Percentiles rank a stretch among this genome's conserved stretches.
Conservation (phyloP, 2,797 vertebrate species). For the Okamejei kenojei region DNA sequence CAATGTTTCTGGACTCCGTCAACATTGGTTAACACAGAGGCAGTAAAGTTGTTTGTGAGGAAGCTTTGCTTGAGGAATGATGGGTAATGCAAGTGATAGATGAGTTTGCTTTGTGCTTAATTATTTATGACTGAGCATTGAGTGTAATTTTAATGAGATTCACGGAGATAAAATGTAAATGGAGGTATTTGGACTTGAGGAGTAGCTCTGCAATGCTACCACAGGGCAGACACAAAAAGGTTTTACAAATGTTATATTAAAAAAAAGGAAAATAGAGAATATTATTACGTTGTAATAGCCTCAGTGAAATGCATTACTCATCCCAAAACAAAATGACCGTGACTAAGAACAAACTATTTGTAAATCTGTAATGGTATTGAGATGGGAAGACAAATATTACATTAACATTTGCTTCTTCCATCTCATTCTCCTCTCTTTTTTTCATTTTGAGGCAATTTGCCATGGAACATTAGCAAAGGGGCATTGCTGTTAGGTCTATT, state of each 20-base stretch:
- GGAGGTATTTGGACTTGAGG: slow-evolving; percentile 18
- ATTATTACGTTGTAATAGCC: slow-evolving; percentile 25
- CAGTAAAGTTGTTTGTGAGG: slow-evolving; percentile 25
- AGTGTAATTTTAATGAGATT: slow-evolving; percentile 38
- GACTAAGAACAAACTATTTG: neutral
- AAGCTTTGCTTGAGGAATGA: slow-evolving; percentile 26
- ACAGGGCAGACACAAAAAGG: slow-evolving; percentile 19
- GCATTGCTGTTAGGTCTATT: neutral
- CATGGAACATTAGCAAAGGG: neutral
- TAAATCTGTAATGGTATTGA: neutral
- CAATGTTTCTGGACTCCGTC: too few relatives aligned
- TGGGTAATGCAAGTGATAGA: slow-evolving; percentile 33
- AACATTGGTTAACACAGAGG: neutral
- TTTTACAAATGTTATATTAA: slow-evolving; percentile 25
- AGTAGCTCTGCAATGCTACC: neutral
- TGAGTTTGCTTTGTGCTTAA: slow-evolving; percentile 38
- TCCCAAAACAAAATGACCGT: slow-evolving; percentile 6
- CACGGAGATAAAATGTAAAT: slow-evolving; percentile 34
- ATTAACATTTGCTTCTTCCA: neutral
- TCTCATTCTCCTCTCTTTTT: neutral
- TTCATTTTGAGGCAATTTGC: neutral
- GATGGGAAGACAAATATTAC: neutral
- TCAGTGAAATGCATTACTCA: slow-evolving; percentile 32
- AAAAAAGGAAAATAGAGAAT: slow-evolving; percentile 27
- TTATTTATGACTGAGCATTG: slow-evolving; percentile 34